Conservation (phyloP, 2,888 invertebrate species). For the Resseliella maxima region DNA sequence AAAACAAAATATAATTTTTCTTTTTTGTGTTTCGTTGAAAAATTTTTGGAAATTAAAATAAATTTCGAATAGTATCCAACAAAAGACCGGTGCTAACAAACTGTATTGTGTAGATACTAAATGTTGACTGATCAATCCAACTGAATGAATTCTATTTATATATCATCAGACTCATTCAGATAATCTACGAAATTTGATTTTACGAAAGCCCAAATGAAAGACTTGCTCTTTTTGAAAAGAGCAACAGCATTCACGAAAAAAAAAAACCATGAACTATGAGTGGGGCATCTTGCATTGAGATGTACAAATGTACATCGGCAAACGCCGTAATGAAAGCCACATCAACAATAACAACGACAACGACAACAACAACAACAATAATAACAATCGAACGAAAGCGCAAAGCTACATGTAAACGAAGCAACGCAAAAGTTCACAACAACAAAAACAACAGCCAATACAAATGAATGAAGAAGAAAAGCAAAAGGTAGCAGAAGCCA, state of each 20-base stretch:
- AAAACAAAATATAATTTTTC: neutral
- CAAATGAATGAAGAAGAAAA: neutral
- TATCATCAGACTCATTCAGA: conserved; percentile 58
- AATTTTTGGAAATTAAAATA: neutral
- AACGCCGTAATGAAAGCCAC: conserved; percentile 42
- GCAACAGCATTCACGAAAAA: conserved; percentile 56
- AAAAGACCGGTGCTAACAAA: conserved; percentile 37
- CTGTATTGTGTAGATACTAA: conserved; percentile 63
- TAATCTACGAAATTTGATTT: conserved; percentile 53
- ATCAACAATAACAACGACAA: neutral
- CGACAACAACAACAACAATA: neutral
- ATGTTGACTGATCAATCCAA: conserved; percentile 68
- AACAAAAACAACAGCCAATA: conserved; percentile 8
- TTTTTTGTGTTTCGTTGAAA: neutral
- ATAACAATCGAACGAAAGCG: neutral
- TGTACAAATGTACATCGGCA: neutral
- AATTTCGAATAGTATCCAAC: conserved; percentile 41
- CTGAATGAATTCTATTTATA: conserved; percentile 68
- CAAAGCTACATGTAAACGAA: conserved; percentile 46
- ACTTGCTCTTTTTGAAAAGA: conserved; percentile 57
- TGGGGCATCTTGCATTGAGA: conserved; percentile 52
- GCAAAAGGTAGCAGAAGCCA: conserved; percentile 32
- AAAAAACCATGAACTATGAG: conserved; percentile 32
- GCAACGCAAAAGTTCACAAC: conserved; percentile 36
- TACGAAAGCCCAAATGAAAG: conserved; percentile 56